Evolutionary conservation across 2,113 vertebrate species (phyloP), one percentile per base, ranked within the genome.

Genomic region (Phalacrocorax pelagicus): DNA sequence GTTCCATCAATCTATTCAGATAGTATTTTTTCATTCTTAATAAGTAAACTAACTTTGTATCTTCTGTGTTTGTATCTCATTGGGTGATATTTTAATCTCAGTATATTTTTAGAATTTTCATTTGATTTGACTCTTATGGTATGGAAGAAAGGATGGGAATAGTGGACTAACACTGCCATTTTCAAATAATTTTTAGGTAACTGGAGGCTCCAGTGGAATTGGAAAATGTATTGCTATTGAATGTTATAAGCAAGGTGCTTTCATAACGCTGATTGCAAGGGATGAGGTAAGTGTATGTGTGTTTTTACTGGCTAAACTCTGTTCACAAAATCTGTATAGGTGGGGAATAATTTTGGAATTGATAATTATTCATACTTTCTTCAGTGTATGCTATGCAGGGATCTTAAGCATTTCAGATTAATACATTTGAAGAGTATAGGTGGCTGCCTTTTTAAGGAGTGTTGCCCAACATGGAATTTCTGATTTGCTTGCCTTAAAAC

Each of bases 121-220:
- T 88, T 88, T 87, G 54, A 40, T 72, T 67, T 73, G n/a, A 54
- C 42, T 88, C 22, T 19, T 8, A 13, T 26, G 2, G 2, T 42
- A 8, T 14, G 51, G 52, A 52, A 71, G 61, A 80, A 58, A 14
- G 7, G 11, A 38, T 81, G 36, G 78, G 30, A 59, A 44, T 10
- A 62, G 12, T 83, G 47, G 12, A 71, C 78, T 97, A 83, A 96
- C 27, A 8, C n/a, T 95, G 62, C 49, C 8, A 3, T 86, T 94
- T 94, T 92, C 49, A 77, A 90, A 77, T 65, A 88, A 24, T 72
- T 93, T 94, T 15, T 81, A 99, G 99, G 99, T 99, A 40, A 99
- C 99, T 2, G 99, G 99, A 74, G 99, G 99, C 36, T 99, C 99
- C 79, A 99, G 99, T 90, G 99, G 99, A 62, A 99, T 99, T 79